Percentiles rank a stretch among this genome's conserved stretches.
phyloP scores from a whole-genome alignment of 2,113 vertebrate genomes.

The Amia ocellicauda region DNA sequence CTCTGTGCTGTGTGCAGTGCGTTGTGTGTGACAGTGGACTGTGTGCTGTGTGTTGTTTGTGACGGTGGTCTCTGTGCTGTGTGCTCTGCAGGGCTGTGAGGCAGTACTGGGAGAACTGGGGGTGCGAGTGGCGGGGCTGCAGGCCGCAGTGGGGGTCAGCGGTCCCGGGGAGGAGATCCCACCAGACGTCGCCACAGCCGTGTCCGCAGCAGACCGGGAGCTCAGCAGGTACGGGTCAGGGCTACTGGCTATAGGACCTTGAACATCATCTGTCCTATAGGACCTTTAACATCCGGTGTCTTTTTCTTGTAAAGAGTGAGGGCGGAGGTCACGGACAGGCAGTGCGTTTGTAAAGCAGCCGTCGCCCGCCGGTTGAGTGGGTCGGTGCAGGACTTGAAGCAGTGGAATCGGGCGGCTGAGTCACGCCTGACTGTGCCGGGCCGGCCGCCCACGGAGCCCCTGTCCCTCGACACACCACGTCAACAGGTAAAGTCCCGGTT shows the following conservation, averaged over 20 bases:
- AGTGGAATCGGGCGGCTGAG: constrained; percentile 46
- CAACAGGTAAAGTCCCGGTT: constrained; percentile 50
- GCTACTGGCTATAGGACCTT: too few species aligned
- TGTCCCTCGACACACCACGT: constrained; percentile 6
- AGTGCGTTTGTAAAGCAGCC: constrained; percentile 45
- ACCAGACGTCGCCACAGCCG: constrained; percentile 35
- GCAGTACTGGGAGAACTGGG: constrained; percentile 42
- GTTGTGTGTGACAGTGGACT: background rate
- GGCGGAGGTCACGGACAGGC: constrained; percentile 47
- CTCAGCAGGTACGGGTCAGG: constrained; percentile 66
- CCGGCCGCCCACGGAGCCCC: constrained; percentile 30
- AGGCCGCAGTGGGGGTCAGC: constrained; percentile 35
- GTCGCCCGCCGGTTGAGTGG: constrained; percentile 42
- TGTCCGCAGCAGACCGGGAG: constrained; percentile 49
- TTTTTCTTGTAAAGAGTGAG: constrained; percentile 42
- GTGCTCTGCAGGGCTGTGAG: constrained; percentile 50
- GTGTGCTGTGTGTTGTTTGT: too few species aligned
- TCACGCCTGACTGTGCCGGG: background rate
- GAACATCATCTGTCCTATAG: too few species aligned
- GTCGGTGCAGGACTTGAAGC: constrained; percentile 46
- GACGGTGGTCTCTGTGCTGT: background rate
- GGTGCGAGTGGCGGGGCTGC: constrained; percentile 46
- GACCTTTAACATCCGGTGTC: too few species aligned
- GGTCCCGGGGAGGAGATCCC: constrained; percentile 40
- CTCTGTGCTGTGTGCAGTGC: background rate